These are phyloP conservation scores for Apogon hyalosoma DNA, from an alignment of 2,797 vertebrate genomes.

Conservation along the genomic window DNA sequence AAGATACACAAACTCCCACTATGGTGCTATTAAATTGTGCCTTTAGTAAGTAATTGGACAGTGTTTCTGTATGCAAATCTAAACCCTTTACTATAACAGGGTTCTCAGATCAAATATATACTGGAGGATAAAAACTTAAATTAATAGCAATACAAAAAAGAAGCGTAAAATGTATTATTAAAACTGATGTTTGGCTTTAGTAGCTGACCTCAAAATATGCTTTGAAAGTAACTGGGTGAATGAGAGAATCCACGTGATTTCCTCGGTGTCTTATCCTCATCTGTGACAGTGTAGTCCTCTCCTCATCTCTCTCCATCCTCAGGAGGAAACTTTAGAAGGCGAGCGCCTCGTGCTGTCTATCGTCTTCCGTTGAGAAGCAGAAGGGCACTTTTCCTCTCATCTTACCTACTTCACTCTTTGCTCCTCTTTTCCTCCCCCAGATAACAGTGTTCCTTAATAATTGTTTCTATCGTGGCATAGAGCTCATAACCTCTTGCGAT, in stretches of 20 bases:
- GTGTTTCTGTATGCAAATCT: no score
- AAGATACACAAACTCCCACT: no score
- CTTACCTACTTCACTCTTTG: constrained; percentile 43
- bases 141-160: no score
- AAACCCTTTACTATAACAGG: no score
- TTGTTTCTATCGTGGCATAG: neutral
- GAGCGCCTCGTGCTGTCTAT: constrained; percentile 11
- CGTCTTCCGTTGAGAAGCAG: constrained; percentile 37
- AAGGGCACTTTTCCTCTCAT: constrained; percentile 64
- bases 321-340: constrained; percentile 50
- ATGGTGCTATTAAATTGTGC: no score
- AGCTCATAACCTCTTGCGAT: constrained; percentile 22
- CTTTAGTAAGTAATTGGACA: no score
- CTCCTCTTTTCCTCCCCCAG: constrained; percentile 23
- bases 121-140: no score
- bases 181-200: no score
- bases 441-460: neutral
- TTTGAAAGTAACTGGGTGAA: neutral
- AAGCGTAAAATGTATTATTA: no score
- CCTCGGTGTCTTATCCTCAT: neutral
- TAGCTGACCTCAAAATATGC: no score
- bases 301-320: constrained; percentile 16
- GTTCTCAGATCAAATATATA: no score
- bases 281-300: constrained; percentile 6
- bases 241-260: neutral